Base-by-base conservation (phyloP, 2,888 invertebrate species). In the Iphiclides podalirius region DNA sequence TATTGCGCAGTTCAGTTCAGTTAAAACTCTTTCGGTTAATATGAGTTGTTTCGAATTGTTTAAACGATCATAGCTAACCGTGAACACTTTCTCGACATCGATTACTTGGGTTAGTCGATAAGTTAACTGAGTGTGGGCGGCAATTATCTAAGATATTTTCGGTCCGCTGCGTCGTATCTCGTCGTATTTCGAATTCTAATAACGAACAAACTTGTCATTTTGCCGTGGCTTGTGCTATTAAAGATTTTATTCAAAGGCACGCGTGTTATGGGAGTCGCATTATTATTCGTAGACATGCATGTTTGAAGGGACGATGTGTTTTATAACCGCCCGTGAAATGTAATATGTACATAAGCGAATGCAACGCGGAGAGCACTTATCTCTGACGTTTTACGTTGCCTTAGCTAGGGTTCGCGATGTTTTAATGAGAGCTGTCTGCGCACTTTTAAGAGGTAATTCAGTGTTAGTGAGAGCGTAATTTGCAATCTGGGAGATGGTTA, bases 281-380 rank as follows among this genome's bases (percentile, higher is more conserved):
- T 72, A 68, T 75, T 72, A 86, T 86, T 84, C 84, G 66, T 57
- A 67, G 79, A 71, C 85, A 85, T 82, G 84, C 70, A 72, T 72
- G 69, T 63, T 70, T 64, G 61, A 60, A 64, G 70, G 57, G 63
- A 58, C 45, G 60, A 58, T 56, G 60, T 57, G 28, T 51, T 50
- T 40, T 41, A 50, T 37, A 48, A 45, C 20, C 44, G 31, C 36
- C 7, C 11, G 13, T 40, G 35, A 41, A 37, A 51, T 37, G 40
- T 51, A 45, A 9, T 9, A 46, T 50, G 41, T 51, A 40, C 36
- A 33, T 49, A 9, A n/a, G 23, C 31, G 31, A 46, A 36, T 51
- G 50, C 38, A 43, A 47, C 40, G 34, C n/a, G 16, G 42, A 48
- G 49, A 40, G 50, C 50, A 44, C 50, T 50, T 35, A 35, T 16